Evolutionary conservation across 2,888 invertebrate genomes (phyloP).

Genomic region (Protonemura montana): DNA sequence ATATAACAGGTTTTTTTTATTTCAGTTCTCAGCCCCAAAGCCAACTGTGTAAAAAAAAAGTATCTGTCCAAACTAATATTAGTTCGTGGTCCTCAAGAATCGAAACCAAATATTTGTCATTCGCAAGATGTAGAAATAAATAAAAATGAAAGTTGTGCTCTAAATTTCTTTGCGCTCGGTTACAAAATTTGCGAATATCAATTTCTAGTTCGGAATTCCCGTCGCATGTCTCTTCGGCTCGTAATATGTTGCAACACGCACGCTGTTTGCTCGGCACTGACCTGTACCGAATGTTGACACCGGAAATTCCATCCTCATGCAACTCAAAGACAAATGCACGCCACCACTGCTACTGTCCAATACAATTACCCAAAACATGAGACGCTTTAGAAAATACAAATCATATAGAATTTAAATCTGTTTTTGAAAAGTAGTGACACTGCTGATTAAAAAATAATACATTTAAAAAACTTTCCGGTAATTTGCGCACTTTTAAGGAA

Average conservation of each 20-base stretch:
- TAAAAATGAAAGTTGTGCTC: not conserved
- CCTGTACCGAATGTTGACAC: not conserved
- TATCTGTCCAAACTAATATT: not conserved
- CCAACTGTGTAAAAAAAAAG: not conserved
- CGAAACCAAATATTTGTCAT: not conserved
- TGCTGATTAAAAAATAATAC: no score
- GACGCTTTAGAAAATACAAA: no score
- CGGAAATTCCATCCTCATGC: not conserved
- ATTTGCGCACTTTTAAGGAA: no score
- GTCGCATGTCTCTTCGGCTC: not conserved
- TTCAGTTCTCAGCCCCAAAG: no score
- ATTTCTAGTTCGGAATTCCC: slow-evolving; percentile 7
- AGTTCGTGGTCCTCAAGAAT: not conserved
- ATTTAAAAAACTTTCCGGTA: no score
- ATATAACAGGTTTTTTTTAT: no score
- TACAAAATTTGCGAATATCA: not conserved
- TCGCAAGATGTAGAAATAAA: not conserved
- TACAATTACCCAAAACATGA: no score
- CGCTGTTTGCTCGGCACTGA: no score
- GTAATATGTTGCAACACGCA: not conserved
- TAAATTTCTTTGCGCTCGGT: not conserved
- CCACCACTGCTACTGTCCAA: no score
- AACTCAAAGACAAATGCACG: not conserved
- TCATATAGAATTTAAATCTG: no score
- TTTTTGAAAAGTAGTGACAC: no score